Percentiles rank a stretch among this genome's conserved stretches.
These are phyloP conservation scores for Ictalurus punctatus DNA, from an alignment of 2,113 vertebrate species.

Conservation along the genomic window DNA sequence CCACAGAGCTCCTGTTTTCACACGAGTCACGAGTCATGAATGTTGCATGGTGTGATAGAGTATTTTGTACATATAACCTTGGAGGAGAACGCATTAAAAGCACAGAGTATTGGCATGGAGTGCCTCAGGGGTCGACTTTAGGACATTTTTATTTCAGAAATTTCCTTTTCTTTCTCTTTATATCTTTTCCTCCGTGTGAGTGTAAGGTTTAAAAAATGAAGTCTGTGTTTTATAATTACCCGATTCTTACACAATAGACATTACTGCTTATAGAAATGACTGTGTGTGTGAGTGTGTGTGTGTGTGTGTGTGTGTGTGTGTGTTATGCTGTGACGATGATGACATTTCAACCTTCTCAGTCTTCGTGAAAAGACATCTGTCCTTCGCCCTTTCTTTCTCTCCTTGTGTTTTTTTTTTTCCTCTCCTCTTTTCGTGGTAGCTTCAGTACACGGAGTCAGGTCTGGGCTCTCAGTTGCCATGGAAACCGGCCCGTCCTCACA, in stretches of 20 bases:
- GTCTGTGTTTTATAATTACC: not conserved
- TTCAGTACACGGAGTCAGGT: slow-evolving; percentile 57
- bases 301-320: slow-evolving; percentile 15
- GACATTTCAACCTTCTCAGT: slow-evolving; percentile 49
- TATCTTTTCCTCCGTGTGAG: not conserved
- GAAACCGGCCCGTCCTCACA: slow-evolving; percentile 58
- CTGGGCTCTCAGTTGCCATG: slow-evolving; percentile 68
- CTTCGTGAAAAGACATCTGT: slow-evolving; percentile 58
- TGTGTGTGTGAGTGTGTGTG: slow-evolving; percentile 16
- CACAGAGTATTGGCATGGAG: too few species aligned
- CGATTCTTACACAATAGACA: not conserved
- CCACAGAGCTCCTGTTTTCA: not conserved
- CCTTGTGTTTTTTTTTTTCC: not conserved
- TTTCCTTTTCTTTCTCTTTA: not conserved
- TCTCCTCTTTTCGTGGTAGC: slow-evolving; percentile 42
- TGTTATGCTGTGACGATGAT: slow-evolving; percentile 33
- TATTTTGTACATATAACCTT: not conserved
- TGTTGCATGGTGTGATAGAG: not conserved
- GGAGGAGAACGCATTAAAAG: not conserved
- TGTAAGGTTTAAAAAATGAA: not conserved
- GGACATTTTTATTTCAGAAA: not conserved
- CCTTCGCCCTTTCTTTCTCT: slow-evolving; percentile 44
- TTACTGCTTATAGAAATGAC: not conserved
- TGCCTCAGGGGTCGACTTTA: not conserved
- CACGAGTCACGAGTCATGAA: not conserved